Evolutionary conservation across 2,113 vertebrate species (phyloP), one percentile per base, ranked within the genome.

Genomic region (Zapus hudsonius): DNA sequence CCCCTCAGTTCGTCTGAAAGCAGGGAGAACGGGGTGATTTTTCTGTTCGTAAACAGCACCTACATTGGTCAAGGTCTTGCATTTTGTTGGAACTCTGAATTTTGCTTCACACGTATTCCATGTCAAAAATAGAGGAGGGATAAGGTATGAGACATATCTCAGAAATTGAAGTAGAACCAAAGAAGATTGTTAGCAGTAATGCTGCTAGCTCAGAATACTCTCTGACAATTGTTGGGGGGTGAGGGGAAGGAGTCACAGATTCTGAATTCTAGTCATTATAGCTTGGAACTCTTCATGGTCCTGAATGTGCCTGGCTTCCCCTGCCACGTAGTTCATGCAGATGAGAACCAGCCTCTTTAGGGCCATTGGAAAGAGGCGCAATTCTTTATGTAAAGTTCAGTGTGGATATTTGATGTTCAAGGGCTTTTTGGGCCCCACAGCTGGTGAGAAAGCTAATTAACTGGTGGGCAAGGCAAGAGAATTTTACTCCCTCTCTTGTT

Each of bases 201-300:
- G 31, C 2, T 36, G 23, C 91, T 92, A 90, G 63, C 55, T 63
- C 1, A 36, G 33, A 73, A 36, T 74, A 47, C 40, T 94, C 36
- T 42, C 22, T 61, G 69, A 3, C 36, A 61, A 6, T 69, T 70
- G 12, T 52, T 7, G 52, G 12, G 52, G 52, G 52, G 52, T 87
- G 29, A 63, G 66, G 81, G 55, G 6, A 67, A 85, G 84, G 3
- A 44, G 20, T 33, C 42, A 52, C 52, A 3, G 36, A 69, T 95
- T 96, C 96, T 87, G 63, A 93, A 88, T 97, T 97, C 97, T 29
- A 94, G 92, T 90, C 86, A 75, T 84, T 73, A 79, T 91, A 27
- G 95, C 29, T 57, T 67, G 69, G 95, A 96, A 95, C 55, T 92
- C 64, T 47, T 63, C 16, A 11, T 38, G 22, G 47, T 44, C 38